Base-by-base conservation (phyloP, 1,140 invertebrate species). In the Dendroctonus valens region DNA sequence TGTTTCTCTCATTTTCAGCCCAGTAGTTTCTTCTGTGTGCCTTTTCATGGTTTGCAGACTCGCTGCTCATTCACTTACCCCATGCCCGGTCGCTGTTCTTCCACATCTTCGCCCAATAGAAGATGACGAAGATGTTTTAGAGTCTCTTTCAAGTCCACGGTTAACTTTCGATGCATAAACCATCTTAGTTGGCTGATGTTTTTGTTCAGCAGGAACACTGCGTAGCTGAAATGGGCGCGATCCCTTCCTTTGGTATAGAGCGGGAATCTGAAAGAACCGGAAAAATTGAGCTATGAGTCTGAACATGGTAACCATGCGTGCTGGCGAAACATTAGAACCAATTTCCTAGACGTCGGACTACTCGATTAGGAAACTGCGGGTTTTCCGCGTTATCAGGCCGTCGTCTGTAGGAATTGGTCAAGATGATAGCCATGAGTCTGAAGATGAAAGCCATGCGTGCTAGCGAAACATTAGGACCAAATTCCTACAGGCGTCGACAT, bases 141-240 rank as follows among this genome's bases (percentile, higher is more conserved):
- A 0, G 91, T 94, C 44, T 85, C 82, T 63, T 89, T 78, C 52
- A 93, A 80, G 78, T 93, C 89, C 15, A 79, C 78, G 2, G 89
- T 91, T 5, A 84, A 81, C 59, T 91, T 80, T 5, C 48, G 54
- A 5, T 86, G 87, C 72, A 87, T 88, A 65, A 87, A 86, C 83
- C 86, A 91, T 69, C 90, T 79, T 40, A 94, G 78, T 78, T 94
- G 92, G 51, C 90, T 89, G 68, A 94, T 91, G 78, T 94, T 93
- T 80, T 93, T 93, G 72, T 94, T 94, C n/a, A 95, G 77, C 14
- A 94, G 79, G 78, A 90, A 94, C 12, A 94, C 91, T 49, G 87
- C 92, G 79, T 94, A 93, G 71, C 87, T 86, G 79, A 89, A 94
- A 73, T 86, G 86, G 60, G 87, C 82, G 76, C 83, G 87, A 73